Conservation (phyloP, 2,888 invertebrate species). For the Spodoptera exigua region DNA sequence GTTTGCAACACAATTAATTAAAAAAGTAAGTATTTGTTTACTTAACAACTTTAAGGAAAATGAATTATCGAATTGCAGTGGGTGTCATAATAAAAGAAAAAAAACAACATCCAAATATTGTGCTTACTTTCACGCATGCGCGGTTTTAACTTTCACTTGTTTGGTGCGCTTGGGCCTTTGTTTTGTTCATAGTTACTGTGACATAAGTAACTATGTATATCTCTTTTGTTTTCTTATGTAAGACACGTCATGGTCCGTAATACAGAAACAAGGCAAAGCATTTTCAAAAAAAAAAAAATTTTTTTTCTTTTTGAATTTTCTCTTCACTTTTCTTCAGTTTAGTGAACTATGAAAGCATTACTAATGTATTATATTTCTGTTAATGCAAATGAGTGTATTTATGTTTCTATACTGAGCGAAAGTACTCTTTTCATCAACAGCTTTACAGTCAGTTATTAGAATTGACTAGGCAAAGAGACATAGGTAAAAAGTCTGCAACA, state of each 20-base stretch:
- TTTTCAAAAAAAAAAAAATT: too few species aligned
- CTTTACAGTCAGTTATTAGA: too few species aligned
- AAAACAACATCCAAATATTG: conserved; percentile 58
- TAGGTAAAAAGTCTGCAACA: too few species aligned
- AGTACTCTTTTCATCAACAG: too few species aligned
- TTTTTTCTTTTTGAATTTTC: too few species aligned
- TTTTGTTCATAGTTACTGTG: conserved; percentile 48
- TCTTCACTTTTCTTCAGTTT: too few species aligned
- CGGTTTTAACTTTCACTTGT: conserved; percentile 72
- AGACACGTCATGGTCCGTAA: conserved; percentile 16
- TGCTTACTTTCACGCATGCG: conserved; percentile 68
- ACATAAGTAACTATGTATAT: conserved; percentile 49
- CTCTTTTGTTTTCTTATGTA: conserved; percentile 41
- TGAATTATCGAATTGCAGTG: background rate
- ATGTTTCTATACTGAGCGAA: too few species aligned
- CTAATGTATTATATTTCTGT: background rate
- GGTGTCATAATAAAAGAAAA: conserved; percentile 33
- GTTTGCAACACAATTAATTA: background rate
- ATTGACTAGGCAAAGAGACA: too few species aligned
- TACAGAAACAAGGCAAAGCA: too few species aligned
- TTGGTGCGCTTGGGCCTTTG: conserved; percentile 36
- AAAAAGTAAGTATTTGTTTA: background rate
- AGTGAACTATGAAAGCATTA: conserved; percentile 26
- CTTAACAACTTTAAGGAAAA: background rate
- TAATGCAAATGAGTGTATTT: too few species aligned